These are phyloP conservation scores for Microplitis demolitor DNA, from an alignment of 1,140 invertebrate species.

Conservation along the genomic window DNA sequence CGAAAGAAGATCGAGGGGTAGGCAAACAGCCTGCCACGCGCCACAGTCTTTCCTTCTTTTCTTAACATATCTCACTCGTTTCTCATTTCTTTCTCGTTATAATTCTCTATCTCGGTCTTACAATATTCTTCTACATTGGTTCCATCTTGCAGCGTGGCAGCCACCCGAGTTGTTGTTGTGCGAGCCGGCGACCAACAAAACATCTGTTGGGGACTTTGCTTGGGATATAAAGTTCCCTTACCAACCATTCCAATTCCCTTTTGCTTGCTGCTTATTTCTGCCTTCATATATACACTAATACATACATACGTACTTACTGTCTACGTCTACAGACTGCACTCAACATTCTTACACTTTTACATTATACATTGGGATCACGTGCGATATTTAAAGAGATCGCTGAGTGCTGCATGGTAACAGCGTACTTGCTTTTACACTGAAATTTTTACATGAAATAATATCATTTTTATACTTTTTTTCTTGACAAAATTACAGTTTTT, in stretches of 20 bases:
- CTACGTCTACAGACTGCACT: too few species aligned
- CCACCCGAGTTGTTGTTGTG: background rate
- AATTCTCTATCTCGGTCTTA: background rate
- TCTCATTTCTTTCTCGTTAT: background rate
- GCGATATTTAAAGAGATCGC: constrained; percentile 32
- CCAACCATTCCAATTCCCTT: constrained; percentile 1
- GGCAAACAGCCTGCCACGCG: constrained; percentile 28
- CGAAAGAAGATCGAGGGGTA: constrained; percentile 12
- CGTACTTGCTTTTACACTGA: background rate
- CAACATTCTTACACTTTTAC: too few species aligned
- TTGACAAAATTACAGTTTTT: too few species aligned
- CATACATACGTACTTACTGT: constrained; percentile 6
- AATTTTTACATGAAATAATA: background rate
- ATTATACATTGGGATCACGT: too few species aligned
- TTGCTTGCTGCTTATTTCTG: too few species aligned
- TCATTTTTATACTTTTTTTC: background rate
- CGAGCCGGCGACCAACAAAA: background rate
- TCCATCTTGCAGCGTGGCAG: constrained; percentile 19
- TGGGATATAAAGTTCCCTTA: too few species aligned
- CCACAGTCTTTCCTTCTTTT: constrained; percentile 13
- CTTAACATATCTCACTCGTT: background rate
- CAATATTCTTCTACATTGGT: too few species aligned
- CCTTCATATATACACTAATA: too few species aligned
- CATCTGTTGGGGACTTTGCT: constrained; percentile 22
- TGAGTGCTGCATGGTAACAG: constrained; percentile 13